Evolutionary conservation across 2,888 invertebrate species (phyloP), one percentile per base, ranked within the genome.

Genomic region (Raillietiella orientalis): DNA sequence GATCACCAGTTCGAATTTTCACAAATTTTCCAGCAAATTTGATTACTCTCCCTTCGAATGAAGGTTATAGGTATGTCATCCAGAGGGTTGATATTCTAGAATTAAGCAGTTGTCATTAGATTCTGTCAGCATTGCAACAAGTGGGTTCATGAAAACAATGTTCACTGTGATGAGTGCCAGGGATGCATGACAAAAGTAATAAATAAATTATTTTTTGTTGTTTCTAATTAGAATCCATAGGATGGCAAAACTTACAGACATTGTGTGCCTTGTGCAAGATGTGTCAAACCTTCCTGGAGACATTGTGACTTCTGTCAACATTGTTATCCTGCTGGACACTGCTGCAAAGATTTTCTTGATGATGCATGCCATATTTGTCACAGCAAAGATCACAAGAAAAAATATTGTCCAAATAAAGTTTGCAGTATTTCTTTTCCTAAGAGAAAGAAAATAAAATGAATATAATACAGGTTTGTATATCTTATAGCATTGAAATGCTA

Each of bases 1-100:
- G 71, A 0, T 77, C 79, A 0, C 75, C 77, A 0, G 70, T 82
- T 2, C 55, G 84, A 9, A 59, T 84, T 35, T 84, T 75, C 40
- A 82, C 79, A 2, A 82, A 79, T 44, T 47, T 77, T 12, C 53
- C 59, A 1, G 39, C 47, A 4, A 41, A 42, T 21, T 25, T 39
- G 26, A 38, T 62, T 17, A 33, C 38, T 39, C 52, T 49, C 41
- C 66, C 57, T 34, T 43, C 42, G 39, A 52, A 43, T 33, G 64
- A 53, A 45, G 66, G 62, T 33, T 79, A 56, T 50, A 65, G 55
- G 49, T 58, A 56, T 35, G n/a, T n/a, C n/a, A n/a, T n/a, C n/a
- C n/a, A n/a, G n/a, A n/a, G n/a, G n/a, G n/a, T n/a, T n/a, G n/a
- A n/a, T n/a, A n/a, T n/a, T n/a, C n/a, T n/a, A n/a, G n/a, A n/a